phyloP scores from a whole-genome alignment of 2,888 invertebrate species.

The Mythimna loreyi region DNA sequence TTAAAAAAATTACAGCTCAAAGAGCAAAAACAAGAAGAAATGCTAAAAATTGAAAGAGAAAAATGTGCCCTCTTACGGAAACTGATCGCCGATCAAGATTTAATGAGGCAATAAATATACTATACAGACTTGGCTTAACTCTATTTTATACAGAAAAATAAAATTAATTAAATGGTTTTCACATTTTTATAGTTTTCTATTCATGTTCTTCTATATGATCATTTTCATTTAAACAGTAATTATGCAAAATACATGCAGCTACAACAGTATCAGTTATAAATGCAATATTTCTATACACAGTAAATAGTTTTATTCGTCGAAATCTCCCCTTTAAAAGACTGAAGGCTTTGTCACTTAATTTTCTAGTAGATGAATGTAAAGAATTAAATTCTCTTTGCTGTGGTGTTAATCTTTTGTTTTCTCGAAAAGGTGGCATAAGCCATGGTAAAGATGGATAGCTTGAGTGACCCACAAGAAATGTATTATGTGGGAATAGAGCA shows the following conservation, averaged over 20 bases:
- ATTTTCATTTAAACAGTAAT: conserved; percentile 80
- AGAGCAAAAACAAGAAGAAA: conserved; percentile 81
- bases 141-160: conserved; percentile 24
- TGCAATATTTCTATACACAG: conserved; percentile 78
- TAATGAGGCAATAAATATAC: conserved; percentile 56
- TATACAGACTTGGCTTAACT: conserved; percentile 16
- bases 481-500: conserved; percentile 76
- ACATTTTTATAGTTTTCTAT: conserved; percentile 22
- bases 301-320: conserved; percentile 76
- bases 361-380: conserved; percentile 74
- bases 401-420: conserved; percentile 77
- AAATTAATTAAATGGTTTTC: conserved; percentile 18
- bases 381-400: conserved; percentile 79
- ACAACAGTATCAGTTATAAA: conserved; percentile 81
- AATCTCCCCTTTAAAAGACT: conserved; percentile 76
- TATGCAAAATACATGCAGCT: conserved; percentile 81
- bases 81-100: conserved; percentile 71
- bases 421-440: conserved; percentile 79
- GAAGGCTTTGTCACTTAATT: conserved; percentile 79
- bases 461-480: conserved; percentile 79
- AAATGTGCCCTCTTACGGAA: conserved; percentile 79
- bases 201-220: conserved; percentile 73
- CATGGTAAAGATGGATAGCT: conserved; percentile 79
- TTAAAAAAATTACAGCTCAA: conserved; percentile 78
- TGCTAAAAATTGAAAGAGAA: conserved; percentile 80